Evolutionary conservation across 2,113 vertebrate genomes (phyloP).

Genomic region (Melanerpes formicivorus): DNA sequence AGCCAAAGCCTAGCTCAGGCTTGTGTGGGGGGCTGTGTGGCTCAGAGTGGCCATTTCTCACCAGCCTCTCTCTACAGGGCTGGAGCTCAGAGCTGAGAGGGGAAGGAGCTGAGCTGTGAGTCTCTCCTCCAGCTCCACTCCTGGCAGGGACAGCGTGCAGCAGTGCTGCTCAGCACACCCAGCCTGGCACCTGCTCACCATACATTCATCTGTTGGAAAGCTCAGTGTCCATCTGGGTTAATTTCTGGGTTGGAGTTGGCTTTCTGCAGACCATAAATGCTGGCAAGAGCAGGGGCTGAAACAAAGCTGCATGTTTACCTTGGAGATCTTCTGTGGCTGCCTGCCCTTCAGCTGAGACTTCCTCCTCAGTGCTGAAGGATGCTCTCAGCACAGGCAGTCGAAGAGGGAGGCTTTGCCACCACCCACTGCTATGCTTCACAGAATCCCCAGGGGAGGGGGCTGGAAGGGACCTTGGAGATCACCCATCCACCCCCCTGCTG

Average conservation of each 20-base stretch:
- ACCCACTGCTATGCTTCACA: neutral
- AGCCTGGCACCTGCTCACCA: conserved; percentile 41
- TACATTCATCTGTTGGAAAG: conserved; percentile 21
- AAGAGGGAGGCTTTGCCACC: neutral
- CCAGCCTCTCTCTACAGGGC: neutral
- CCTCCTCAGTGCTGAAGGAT: neutral
- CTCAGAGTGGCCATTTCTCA: neutral
- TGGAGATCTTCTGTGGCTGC: neutral
- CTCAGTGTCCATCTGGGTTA: neutral
- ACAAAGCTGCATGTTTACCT: neutral
- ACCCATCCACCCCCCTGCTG: too few relatives aligned
- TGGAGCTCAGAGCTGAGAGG: neutral
- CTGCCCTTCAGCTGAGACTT: neutral
- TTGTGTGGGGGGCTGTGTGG: neutral
- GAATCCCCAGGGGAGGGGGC: too few relatives aligned
- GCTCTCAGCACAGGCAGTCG: neutral
- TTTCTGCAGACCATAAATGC: neutral
- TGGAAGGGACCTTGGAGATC: too few relatives aligned
- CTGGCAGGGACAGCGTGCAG: neutral
- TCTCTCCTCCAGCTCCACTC: neutral
- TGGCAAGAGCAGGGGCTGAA: neutral
- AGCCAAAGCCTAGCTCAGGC: neutral
- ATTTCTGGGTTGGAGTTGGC: neutral
- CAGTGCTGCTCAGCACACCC: neutral
- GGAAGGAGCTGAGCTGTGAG: neutral